Conservation (phyloP, 1,140 invertebrate species). For the Lepidostoma basale region DNA sequence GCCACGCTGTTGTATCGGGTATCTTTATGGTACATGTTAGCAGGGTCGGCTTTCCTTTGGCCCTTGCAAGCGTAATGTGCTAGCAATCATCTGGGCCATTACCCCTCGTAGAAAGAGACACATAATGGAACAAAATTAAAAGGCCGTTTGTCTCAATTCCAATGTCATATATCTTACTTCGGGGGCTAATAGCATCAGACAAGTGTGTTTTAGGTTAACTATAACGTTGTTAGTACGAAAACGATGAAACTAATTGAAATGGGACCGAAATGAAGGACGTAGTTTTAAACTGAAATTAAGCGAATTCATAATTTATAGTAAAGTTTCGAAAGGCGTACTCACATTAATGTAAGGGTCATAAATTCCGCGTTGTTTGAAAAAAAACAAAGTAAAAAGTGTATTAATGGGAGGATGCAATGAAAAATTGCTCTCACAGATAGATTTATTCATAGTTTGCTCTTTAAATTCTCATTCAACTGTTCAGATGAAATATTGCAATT, state of each 20-base stretch:
- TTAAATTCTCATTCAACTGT: no score
- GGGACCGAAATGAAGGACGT: not conserved
- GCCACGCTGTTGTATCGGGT: no score
- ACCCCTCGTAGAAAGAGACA: not conserved
- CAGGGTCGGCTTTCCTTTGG: not conserved
- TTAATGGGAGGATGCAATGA: no score
- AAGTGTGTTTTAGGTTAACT: not conserved
- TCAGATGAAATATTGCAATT: no score
- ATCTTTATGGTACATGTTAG: no score
- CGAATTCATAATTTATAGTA: no score
- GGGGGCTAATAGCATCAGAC: not conserved
- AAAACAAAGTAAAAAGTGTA: no score
- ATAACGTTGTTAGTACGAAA: not conserved
- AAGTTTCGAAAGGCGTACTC: no score
- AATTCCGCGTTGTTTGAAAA: no score
- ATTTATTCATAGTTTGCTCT: no score
- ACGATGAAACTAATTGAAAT: not conserved
- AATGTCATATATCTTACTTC: conserved; percentile 9
- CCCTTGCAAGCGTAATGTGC: not conserved
- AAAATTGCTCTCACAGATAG: no score
- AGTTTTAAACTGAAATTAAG: not conserved
- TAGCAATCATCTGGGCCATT: not conserved
- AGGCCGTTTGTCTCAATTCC: not conserved
- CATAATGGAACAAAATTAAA: conserved; percentile 4
- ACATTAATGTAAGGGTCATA: no score